Base-by-base conservation (phyloP, 2,888 invertebrate genomes). In the Tethea ocularis region DNA sequence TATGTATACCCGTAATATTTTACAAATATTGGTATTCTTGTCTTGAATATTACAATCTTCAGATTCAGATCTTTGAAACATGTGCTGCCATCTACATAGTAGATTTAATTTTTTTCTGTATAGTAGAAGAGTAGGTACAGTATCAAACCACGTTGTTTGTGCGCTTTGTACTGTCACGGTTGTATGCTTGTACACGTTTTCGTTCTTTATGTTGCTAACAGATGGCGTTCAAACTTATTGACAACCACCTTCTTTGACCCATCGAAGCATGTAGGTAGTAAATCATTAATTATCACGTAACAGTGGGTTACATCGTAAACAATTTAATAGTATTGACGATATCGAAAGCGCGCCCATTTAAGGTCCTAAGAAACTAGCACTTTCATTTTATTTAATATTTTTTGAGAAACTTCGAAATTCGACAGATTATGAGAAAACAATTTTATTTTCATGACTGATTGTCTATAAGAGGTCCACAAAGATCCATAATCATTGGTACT, bases 11-110 rank as follows among this genome's bases (percentile, higher is more conserved):
- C 13, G 8, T 1, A 13, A 26, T 8, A 52, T 26, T n/a, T 52
- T 26, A 20, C 1, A 11, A 20, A 20, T 20, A 20, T 46, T 10
- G 38, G 7, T n/a, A 15, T 15, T n/a, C n/a, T 17, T 24, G n/a
- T 10, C 22, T 51, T 52, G 51, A 33, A 33, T 33, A 33, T 13
- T 33, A 33, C n/a, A n/a, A n/a, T n/a, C 33, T 11, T 33, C 33
- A 11, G 13, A 33, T 11, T 33, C 33, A 13, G 13, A 33, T 33
- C 33, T 33, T 33, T 33, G 13, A 33, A 7, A 3, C 36, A 51
- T 11, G 67, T 66, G 66, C 61, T 60, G 71, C 67, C 66, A 65
- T 65, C 71, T 71, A 33, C 13, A 13, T 33, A 61, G 51, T 10
- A 20, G 7, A 20, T 10, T 7, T 15, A 38, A 15, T 6, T 38